Conservation (phyloP, 2,797 vertebrate species). For the Lycodopsis pacificus region DNA sequence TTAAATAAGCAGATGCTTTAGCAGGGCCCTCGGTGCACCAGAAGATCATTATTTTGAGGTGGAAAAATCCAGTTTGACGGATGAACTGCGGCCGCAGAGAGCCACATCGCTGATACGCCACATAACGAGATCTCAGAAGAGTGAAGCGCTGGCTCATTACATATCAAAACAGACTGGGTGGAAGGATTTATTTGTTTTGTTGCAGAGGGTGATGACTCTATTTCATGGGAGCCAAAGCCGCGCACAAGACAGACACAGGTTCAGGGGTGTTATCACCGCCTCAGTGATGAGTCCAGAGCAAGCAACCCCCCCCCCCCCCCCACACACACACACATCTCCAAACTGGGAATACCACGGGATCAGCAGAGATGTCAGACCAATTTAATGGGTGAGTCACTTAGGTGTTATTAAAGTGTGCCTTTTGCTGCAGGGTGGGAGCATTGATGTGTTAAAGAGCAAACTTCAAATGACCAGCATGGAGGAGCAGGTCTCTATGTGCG, state of each 20-base stretch:
- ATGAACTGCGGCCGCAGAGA: constrained; percentile 93
- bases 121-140: constrained; percentile 99
- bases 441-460: constrained; percentile 68
- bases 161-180: constrained; percentile 95
- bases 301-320: constrained; percentile 39
- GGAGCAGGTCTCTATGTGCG: constrained; percentile 37
- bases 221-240: constrained; percentile 91
- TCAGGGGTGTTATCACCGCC: constrained; percentile 79
- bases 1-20: constrained; percentile 85
- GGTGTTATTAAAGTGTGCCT: constrained; percentile 70
- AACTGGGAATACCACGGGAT: constrained; percentile 79
- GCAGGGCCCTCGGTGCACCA: constrained; percentile 91
- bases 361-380: constrained; percentile 76
- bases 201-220: constrained; percentile 95
- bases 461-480: constrained; percentile 65
- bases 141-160: constrained; percentile 94
- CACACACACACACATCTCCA: constrained; percentile 24
- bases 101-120: constrained; percentile 94
- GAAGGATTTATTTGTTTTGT: constrained; percentile 97
- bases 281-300: constrained; percentile 71
- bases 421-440: constrained; percentile 61
- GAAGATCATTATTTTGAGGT: constrained; percentile 99
- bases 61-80: constrained; percentile 99
- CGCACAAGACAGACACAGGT: constrained; percentile 76
- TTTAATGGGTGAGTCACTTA: constrained; percentile 85